Conservation (phyloP, 2,113 vertebrate genomes). For the Cephalopholis sonnerati region DNA sequence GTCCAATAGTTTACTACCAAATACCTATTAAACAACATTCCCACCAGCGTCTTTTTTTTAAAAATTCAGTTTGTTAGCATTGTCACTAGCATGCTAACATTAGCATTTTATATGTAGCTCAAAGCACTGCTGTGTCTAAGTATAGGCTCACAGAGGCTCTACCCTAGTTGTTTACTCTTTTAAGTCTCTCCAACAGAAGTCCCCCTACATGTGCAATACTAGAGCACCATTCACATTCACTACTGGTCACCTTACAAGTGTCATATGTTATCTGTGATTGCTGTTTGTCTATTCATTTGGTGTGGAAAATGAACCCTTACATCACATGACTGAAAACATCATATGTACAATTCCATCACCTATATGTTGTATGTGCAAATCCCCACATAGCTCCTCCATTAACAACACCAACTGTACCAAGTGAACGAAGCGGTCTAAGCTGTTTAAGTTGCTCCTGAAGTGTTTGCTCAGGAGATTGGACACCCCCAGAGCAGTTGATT, state of each 20-base stretch:
- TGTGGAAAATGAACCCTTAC: not conserved
- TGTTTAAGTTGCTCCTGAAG: conserved; percentile 55
- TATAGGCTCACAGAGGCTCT: no score
- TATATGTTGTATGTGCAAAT: not conserved
- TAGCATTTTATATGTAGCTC: not conserved
- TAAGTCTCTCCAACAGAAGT: no score
- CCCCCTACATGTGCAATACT: no score
- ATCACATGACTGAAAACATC: conserved; percentile 4
- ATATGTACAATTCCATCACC: not conserved
- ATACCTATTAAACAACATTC: not conserved
- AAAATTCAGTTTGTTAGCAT: not conserved
- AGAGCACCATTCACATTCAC: not conserved
- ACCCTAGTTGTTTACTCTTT: no score
- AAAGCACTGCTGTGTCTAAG: not conserved
- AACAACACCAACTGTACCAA: conserved; percentile 18
- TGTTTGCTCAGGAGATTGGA: conserved; percentile 68
- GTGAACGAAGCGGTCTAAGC: conserved; percentile 43
- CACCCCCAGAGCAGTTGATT: conserved; percentile 61
- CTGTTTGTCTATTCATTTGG: not conserved
- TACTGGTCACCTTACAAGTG: not conserved
- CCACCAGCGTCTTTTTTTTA: not conserved
- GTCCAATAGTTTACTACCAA: not conserved
- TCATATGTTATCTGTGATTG: not conserved
- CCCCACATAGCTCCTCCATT: not conserved
- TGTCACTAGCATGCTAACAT: not conserved